Evolutionary conservation across 2,888 invertebrate genomes (phyloP).

Genomic region (Melinaea menophilus): DNA sequence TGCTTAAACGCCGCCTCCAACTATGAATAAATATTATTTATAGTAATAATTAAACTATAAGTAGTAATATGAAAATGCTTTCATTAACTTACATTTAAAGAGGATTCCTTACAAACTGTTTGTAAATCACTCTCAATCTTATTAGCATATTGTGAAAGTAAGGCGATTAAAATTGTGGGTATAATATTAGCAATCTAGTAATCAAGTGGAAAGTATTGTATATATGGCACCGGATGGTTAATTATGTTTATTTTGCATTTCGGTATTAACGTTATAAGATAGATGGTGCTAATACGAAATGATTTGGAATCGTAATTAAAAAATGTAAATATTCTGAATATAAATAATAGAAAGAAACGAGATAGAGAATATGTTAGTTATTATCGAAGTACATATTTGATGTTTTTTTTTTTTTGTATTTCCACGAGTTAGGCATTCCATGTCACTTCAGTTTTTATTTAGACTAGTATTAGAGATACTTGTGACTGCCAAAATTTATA

Average conservation of each 20-base stretch:
- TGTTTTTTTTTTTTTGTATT: neutral
- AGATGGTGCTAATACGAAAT: constrained; percentile 60
- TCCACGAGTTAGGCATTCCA: constrained; percentile 6
- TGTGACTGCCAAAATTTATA: constrained; percentile 66
- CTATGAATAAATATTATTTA: too few species aligned
- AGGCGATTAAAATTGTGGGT: too few species aligned
- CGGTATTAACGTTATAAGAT: constrained; percentile 47
- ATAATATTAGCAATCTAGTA: too few species aligned
- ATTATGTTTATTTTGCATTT: constrained; percentile 45
- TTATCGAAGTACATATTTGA: neutral
- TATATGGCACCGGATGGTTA: neutral
- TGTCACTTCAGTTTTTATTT: neutral
- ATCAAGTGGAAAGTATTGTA: neutral
- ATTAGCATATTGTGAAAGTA: too few species aligned
- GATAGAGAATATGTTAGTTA: neutral
- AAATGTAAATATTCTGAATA: constrained; percentile 17
- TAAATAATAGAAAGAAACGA: neutral
- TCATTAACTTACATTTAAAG: too few species aligned
- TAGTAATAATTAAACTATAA: too few species aligned
- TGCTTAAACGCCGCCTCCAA: too few species aligned
- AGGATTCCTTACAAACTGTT: too few species aligned
- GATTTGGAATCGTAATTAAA: constrained; percentile 27
- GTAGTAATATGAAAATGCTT: too few species aligned
- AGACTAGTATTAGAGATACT: constrained; percentile 31
- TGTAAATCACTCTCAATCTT: too few species aligned